Evolutionary conservation across 2,888 invertebrate genomes (phyloP).

Genomic region (Cataglyphis cursor): DNA sequence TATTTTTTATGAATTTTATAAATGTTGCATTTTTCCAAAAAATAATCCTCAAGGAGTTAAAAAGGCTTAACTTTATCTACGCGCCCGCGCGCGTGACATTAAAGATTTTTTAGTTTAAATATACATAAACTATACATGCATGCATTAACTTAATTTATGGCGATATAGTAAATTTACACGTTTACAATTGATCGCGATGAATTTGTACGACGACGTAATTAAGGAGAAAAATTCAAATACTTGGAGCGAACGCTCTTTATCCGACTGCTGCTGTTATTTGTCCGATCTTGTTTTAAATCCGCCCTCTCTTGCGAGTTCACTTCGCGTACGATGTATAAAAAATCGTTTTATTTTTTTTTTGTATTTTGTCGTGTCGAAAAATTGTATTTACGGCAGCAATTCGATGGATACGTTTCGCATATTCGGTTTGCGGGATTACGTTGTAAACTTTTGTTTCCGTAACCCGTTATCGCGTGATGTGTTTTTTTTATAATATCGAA

Average conservation of each 20-base stretch:
- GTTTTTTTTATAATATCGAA: slow-evolving; percentile 39
- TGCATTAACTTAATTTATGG: not conserved
- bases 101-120: not conserved
- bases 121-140: not conserved
- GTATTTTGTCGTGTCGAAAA: slow-evolving; percentile 44
- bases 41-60: too few relatives aligned
- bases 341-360: slow-evolving; percentile 32
- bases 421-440: slow-evolving; percentile 52
- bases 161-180: not conserved
- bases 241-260: not conserved
- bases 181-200: not conserved
- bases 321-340: slow-evolving; percentile 24
- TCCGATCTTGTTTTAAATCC: slow-evolving; percentile 13
- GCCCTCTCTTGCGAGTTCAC: not conserved
- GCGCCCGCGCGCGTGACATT: too few relatives aligned
- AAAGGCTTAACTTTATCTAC: not conserved
- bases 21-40: too few relatives aligned
- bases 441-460: slow-evolving; percentile 44
- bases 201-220: not conserved
- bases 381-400: slow-evolving; percentile 51
- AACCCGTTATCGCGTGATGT: slow-evolving; percentile 32
- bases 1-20: too few relatives aligned
- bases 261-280: not conserved
- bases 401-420: slow-evolving; percentile 48
- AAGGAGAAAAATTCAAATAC: not conserved